Base-by-base conservation (phyloP, 2,113 vertebrate species). In the Prietella phreatophila region DNA sequence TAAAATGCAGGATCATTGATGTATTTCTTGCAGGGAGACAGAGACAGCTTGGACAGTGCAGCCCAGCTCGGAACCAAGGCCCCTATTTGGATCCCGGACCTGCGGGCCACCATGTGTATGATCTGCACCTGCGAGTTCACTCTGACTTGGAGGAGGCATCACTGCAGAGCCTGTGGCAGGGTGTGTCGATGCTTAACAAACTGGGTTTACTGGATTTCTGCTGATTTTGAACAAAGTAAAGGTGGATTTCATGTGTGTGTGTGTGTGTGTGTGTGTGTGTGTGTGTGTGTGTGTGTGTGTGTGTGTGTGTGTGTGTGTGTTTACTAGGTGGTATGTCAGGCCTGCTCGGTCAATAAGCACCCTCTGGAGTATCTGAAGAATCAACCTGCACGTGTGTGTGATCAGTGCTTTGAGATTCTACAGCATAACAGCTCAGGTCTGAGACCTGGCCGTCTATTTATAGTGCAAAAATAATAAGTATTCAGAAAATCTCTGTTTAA, bases 31-130 rank as follows among this genome's bases (percentile, higher is more conserved):
- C 63, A 33, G 65, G 17, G 83, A 2, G 87, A 98, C 96, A 94
- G 95, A 15, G 97, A 98, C 73, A 39, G 92, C 15, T 95, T 92
- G 1, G 97, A 97, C 56, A 95, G 93, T 87, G 94, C 94, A 0
- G 96, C 96, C 80, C 96, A 96, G 0, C 93, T 99, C 63, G 98
- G 98, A 47, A 96, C 97, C 13, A 99, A 98, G 91, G 98, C 98
- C 87, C 98, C 98, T 0, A 99, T 99, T 93, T 99, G 98, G 98
- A 97, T 99, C 91, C 98, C 98, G 13, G 98, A 99, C 86, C 96
- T 97, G n/a, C 95, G 98, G 90, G 96, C 96, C 91, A 99, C 98
- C 0, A 99, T 99, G 98, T 99, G 98, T 86, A 99, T 99, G 98
- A 96, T 99, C 88, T 99, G 98, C 81, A 99, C 98, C 0, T 99